Percentiles rank a stretch among this genome's conserved stretches.
phyloP scores from a whole-genome alignment of 2,888 invertebrate species.

The Chrysina gloriosa region DNA sequence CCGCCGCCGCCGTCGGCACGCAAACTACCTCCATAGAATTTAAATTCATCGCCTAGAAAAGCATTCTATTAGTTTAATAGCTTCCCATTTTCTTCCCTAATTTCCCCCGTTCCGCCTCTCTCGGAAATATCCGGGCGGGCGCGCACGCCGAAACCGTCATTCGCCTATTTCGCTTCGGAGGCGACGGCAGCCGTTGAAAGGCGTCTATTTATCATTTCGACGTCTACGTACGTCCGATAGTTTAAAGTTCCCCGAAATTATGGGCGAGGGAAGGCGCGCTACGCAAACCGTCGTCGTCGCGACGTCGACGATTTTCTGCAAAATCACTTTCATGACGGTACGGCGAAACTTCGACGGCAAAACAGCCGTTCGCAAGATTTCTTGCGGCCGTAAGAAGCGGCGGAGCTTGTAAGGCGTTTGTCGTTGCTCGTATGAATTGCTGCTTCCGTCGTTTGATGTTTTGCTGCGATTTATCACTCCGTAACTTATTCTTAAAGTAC shows the following conservation, averaged over 20 bases:
- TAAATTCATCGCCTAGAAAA: not conserved
- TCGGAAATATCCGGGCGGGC: not conserved
- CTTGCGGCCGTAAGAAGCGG: not conserved
- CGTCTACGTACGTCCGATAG: not conserved
- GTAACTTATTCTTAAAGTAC: not conserved
- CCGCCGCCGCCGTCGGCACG: not conserved
- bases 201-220: conserved; percentile 19
- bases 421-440: not conserved
- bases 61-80: not conserved
- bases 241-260: not conserved
- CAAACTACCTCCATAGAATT: not conserved
- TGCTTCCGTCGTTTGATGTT: not conserved
- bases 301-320: too few species aligned
- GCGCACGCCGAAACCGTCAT: not conserved
- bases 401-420: not conserved
- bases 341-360: not conserved
- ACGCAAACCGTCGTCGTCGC: too few species aligned
- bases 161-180: not conserved
- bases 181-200: not conserved
- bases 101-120: not conserved
- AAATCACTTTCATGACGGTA: not conserved
- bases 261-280: too few species aligned
- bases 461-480: not conserved
- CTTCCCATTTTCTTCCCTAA: not conserved
- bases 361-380: not conserved